Percentiles rank a stretch among this genome's conserved stretches.
These are phyloP conservation scores for Galbula dea DNA, from an alignment of 2,113 vertebrate species.

Conservation along the genomic window DNA sequence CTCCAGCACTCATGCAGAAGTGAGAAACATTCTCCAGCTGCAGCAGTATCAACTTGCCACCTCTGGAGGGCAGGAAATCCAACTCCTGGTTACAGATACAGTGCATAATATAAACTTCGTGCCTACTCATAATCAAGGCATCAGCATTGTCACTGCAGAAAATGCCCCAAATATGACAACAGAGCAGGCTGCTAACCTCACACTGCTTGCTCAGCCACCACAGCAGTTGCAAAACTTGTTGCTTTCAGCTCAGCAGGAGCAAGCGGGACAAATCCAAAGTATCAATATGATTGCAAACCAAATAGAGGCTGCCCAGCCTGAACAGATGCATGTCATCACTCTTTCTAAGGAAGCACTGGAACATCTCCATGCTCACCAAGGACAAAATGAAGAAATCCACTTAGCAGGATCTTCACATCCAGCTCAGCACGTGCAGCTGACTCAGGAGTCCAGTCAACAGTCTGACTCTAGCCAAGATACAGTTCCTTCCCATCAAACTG, in stretches of 20 bases:
- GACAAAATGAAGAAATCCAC: conserved; percentile 65
- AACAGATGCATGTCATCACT: conserved; percentile 92
- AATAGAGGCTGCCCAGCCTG: conserved; percentile 71
- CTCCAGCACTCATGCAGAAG: conserved; percentile 41
- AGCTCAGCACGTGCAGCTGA: conserved; percentile 71
- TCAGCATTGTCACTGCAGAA: conserved; percentile 82
- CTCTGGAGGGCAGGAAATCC: conserved; percentile 86
- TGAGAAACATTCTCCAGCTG: conserved; percentile 82
- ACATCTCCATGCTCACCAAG: conserved; percentile 83
- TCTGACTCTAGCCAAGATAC: conserved; percentile 66
- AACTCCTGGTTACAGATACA: conserved; percentile 85
- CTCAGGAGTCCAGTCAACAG: conserved; percentile 61
- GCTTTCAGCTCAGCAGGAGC: conserved; percentile 77
- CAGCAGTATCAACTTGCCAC: conserved; percentile 87
- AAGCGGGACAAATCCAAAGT: conserved; percentile 79
- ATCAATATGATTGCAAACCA: conserved; percentile 79
- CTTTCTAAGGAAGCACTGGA: conserved; percentile 90
- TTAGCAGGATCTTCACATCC: conserved; percentile 44
- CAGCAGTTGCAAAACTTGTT: conserved; percentile 82
- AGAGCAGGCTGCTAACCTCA: conserved; percentile 75
- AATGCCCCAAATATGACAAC: conserved; percentile 58
- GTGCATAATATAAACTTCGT: conserved; percentile 87
- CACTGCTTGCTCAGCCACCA: conserved; percentile 80
- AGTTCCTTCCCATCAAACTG: conserved; percentile 47
- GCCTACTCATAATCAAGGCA: conserved; percentile 79